Evolutionary conservation across 2,797 vertebrate genomes (phyloP).

Genomic region (Pantherophis alleghaniensis): DNA sequence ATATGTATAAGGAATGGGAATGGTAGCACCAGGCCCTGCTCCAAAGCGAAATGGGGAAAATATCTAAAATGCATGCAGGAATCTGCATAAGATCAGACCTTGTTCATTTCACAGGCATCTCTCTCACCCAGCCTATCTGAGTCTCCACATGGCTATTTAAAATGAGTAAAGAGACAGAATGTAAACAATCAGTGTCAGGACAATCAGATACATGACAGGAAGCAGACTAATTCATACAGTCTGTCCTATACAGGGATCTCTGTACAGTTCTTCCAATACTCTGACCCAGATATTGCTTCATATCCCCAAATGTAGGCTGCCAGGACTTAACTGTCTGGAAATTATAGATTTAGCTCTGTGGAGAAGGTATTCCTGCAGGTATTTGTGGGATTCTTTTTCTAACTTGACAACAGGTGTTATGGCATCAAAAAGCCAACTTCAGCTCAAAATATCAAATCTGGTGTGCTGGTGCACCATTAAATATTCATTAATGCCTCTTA

Average conservation of each 20-base stretch:
- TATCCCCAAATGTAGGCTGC: neutral
- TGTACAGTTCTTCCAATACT: neutral
- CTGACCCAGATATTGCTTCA: neutral
- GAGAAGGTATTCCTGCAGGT: neutral
- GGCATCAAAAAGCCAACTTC: too few relatives aligned
- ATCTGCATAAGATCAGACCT: neutral
- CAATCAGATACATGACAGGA: constrained; percentile 38
- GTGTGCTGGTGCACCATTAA: neutral
- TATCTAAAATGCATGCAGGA: neutral
- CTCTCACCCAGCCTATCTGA: constrained; percentile 27
- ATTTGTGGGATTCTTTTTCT: neutral
- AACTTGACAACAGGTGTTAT: neutral
- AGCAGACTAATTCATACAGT: neutral
- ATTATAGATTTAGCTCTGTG: neutral
- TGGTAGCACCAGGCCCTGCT: neutral
- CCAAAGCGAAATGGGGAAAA: neutral
- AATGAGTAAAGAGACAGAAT: constrained; percentile 71
- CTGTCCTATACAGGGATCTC: neutral
- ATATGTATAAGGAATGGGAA: neutral
- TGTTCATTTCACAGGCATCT: neutral
- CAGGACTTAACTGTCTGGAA: neutral
- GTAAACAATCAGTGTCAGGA: constrained; percentile 70
- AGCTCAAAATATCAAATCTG: neutral
- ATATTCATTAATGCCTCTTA: neutral
- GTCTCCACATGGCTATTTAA: constrained; percentile 71